Base-by-base conservation (phyloP, 1,140 invertebrate genomes). In the Ips typographus region DNA sequence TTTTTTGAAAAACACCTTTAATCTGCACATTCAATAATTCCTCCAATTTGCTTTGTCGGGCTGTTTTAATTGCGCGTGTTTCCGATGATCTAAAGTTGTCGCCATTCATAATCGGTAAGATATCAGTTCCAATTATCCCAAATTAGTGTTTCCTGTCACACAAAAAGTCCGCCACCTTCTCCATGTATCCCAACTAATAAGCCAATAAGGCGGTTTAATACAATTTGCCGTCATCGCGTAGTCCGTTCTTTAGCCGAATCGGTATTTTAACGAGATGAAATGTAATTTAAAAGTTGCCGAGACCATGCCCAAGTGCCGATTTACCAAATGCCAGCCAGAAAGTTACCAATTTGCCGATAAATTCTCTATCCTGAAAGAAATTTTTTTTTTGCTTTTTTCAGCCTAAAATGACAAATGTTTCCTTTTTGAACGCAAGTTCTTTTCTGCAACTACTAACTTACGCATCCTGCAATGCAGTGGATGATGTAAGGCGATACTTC, bases 241-340 rank as follows among this genome's bases (percentile, higher is more conserved):
- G 52, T 65, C 51, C 62, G 47, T 65, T 55, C 62, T 65, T 65
- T 36, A 65, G 51, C 47, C 51, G 62, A 38, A 55, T 66, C 22
- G 64, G 64, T 59, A 66, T 66, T 66, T 66, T 66, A 66, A 66
- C 64, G 56, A 66, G 64, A 58, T 47, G 53, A 57, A 49, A 40
- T 40, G 53, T 39, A 66, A 66, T 59, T 66, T 59, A 58, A 66
- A 47, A 43, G 38, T 38, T 4, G 40, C 63, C 49, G 22, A 40
- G 43, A 40, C 44, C 49, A n/a, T 40, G 41, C 43, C 42, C 51
- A 42, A 64, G 61, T 64, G 38, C 63, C 63, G 63, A 65, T 65
- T 57, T 65, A 65, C 53, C 63, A 65, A 65, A 65, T 65, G 53
- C 63, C 63, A 57, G 44, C 36, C 40, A 53, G 22, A 39, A 65